phyloP scores from a whole-genome alignment of 2,113 vertebrate genomes.

The Nothocercus julius region DNA sequence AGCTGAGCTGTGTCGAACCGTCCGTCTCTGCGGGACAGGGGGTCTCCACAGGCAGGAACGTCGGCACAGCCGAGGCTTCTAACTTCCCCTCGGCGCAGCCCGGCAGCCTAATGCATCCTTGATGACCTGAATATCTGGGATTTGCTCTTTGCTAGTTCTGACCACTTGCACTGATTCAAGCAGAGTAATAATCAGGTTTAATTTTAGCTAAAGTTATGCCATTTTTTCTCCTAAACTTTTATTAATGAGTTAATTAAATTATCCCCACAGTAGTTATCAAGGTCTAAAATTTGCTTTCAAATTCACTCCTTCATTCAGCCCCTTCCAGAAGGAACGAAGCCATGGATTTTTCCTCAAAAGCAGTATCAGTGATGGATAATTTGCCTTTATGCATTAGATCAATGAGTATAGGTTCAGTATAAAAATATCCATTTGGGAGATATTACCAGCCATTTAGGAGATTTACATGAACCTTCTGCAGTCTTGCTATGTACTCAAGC shows the following conservation, averaged over 20 bases:
- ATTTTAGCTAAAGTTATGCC: background rate
- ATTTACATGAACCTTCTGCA: slow-evolving; percentile 50
- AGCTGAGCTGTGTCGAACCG: background rate
- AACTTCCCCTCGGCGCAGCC: background rate
- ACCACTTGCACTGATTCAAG: background rate
- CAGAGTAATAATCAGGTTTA: background rate
- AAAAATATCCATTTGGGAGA: slow-evolving; percentile 19
- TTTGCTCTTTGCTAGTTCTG: background rate
- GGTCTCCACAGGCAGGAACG: background rate
- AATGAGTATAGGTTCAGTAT: background rate
- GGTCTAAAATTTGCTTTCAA: background rate
- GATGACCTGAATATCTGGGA: background rate
- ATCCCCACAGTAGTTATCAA: background rate
- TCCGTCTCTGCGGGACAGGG: background rate
- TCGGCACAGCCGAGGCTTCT: background rate
- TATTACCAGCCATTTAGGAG: background rate
- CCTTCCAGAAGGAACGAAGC: background rate
- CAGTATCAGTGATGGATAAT: slow-evolving; percentile 29
- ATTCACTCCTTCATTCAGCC: background rate
- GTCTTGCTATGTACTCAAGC: slow-evolving; percentile 12
- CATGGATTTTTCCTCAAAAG: background rate
- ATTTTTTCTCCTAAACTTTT: background rate
- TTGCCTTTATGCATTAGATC: slow-evolving; percentile 7
- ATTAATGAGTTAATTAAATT: background rate
- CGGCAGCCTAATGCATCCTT: background rate